A percentile compares a stretch with the other conserved stretches of the same genome.
These are phyloP conservation scores for Nyctibius grandis DNA, from an alignment of 2,797 vertebrate genomes.

Conservation along the genomic window DNA sequence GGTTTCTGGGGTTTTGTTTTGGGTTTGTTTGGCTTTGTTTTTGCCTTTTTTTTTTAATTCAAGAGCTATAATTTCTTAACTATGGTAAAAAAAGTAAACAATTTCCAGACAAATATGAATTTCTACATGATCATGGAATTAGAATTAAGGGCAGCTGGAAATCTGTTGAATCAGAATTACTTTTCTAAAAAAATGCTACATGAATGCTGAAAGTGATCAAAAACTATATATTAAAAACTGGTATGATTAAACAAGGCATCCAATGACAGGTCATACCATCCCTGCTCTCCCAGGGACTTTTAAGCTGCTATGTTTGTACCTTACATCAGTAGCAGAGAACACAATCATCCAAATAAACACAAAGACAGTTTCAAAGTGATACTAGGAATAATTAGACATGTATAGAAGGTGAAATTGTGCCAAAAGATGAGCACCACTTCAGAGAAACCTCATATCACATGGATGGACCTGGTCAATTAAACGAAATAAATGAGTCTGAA, in stretches of 20 bases:
- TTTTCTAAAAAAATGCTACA: neutral
- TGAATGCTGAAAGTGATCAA: neutral
- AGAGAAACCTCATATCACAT: neutral
- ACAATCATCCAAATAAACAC: neutral
- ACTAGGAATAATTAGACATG: neutral
- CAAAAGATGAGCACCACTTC: neutral
- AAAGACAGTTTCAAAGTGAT: neutral
- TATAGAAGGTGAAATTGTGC: neutral
- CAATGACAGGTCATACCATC: neutral
- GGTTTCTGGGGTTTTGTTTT: neutral
- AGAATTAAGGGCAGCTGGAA: neutral
- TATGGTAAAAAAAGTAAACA: neutral
- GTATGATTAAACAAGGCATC: neutral
- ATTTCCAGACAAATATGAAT: neutral
- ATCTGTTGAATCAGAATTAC: neutral
- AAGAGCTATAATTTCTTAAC: neutral
- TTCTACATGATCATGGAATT: neutral
- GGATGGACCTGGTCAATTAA: neutral
- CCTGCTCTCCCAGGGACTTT: neutral
- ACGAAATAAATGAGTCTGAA: neutral
- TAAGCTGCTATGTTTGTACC: neutral
- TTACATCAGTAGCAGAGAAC: neutral
- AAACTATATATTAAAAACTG: neutral
- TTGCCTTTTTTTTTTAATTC: neutral
- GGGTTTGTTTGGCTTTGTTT: too few species aligned